A percentile compares a stretch with the other conserved stretches of the same genome.
Conservation (phyloP, 2,797 vertebrate species). For the Rhinophrynus dorsalis region DNA sequence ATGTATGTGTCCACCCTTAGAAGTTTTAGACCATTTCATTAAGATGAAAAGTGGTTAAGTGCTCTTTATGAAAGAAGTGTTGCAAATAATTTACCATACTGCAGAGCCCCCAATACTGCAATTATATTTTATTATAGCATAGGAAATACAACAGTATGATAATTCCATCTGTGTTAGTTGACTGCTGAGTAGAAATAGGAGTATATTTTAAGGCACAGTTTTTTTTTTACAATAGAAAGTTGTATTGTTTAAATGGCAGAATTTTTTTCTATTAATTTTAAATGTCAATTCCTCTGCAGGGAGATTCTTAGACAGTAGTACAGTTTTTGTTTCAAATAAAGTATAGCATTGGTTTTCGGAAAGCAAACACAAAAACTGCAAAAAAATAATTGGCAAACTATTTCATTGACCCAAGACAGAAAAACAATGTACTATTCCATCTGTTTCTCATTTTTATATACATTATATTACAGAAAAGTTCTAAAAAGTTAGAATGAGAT, state of each 20-base stretch:
- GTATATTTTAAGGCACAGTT: background rate
- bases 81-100: no score
- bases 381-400: conserved; percentile 42
- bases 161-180: no score
- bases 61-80: no score
- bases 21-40: no score
- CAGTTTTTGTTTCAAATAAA: background rate
- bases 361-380: conserved; percentile 25
- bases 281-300: conserved; percentile 17
- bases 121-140: no score
- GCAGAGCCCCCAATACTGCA: no score
- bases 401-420: conserved; percentile 38
- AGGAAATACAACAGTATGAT: no score
- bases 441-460: conserved; percentile 38
- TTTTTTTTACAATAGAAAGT: no score
- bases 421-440: conserved; percentile 43
- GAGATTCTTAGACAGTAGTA: conserved; percentile 1
- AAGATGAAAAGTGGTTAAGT: no score
- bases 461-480: conserved; percentile 40
- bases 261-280: conserved; percentile 4
- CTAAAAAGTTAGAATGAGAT: conserved; percentile 46
- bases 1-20: no score
- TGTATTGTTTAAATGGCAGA: conserved; percentile 21
- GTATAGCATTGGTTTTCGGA: conserved; percentile 8
- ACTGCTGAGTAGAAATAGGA: no score